Conservation (phyloP, 2,113 vertebrate genomes). For the Chitala chitala region DNA sequence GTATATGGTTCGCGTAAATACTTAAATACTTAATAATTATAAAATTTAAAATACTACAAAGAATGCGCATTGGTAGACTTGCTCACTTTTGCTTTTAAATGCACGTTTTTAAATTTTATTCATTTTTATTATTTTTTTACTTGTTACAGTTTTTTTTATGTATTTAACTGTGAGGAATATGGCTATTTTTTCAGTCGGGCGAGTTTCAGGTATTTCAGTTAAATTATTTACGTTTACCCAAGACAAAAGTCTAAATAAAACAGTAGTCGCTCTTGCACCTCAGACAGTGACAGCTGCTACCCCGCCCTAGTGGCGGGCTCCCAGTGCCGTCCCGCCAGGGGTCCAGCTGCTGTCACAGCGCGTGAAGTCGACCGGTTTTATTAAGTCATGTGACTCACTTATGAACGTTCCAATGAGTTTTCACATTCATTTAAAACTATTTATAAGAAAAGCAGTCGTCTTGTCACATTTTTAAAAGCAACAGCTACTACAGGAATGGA, state of each 20-base stretch:
- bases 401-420: neutral
- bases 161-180: neutral
- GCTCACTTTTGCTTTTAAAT: no score
- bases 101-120: no score
- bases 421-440: neutral
- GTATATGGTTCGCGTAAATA: no score
- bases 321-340: neutral
- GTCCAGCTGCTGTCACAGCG: neutral
- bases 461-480: neutral
- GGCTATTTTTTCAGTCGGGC: no score
- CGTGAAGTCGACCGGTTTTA: neutral
- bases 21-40: no score
- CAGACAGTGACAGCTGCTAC: slow-evolving; percentile 22
- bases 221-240: neutral
- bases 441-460: neutral
- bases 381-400: neutral
- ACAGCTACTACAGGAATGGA: neutral
- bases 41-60: no score
- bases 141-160: no score
- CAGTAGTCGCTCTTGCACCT: neutral
- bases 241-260: neutral
- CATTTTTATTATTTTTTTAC: no score
- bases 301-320: neutral
- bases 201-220: neutral
- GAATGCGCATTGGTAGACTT: no score